Conservation (phyloP, 1,140 invertebrate species). For the Olivierus martensii region DNA sequence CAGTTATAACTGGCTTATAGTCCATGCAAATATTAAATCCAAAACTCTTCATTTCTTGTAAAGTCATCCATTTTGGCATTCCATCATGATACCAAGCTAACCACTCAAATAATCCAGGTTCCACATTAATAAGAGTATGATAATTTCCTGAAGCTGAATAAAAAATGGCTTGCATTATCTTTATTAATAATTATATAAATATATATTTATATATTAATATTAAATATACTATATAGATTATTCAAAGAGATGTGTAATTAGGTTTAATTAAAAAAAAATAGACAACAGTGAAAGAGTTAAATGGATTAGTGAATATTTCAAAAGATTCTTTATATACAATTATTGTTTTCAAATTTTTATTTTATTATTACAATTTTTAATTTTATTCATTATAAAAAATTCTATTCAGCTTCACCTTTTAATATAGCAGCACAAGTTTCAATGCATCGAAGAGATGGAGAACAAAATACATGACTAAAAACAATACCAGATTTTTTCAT, state of each 20-base stretch:
- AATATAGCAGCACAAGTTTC: constrained; percentile 52
- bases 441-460: constrained; percentile 74
- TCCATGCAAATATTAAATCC: constrained; percentile 21
- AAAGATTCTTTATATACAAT: no score
- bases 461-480: constrained; percentile 62
- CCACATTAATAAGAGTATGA: constrained; percentile 47
- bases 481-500: constrained; percentile 47
- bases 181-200: constrained; percentile 13
- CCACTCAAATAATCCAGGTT: constrained; percentile 86
- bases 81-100: constrained; percentile 59
- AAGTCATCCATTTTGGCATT: constrained; percentile 62
- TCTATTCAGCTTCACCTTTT: no score
- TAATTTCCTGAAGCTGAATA: constrained; percentile 23
- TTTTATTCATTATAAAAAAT: no score
- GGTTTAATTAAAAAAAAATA: no score
- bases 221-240: no score
- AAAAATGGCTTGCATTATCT: constrained; percentile 37
- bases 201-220: no score
- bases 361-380: no score
- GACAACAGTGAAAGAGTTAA: no score
- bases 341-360: no score
- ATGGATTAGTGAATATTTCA: no score
- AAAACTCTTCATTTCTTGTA: constrained; percentile 53
- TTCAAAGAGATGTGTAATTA: no score
- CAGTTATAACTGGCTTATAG: constrained; percentile 34